Evolutionary conservation across 2,888 invertebrate species (phyloP).

Genomic region (Bombylius major): DNA sequence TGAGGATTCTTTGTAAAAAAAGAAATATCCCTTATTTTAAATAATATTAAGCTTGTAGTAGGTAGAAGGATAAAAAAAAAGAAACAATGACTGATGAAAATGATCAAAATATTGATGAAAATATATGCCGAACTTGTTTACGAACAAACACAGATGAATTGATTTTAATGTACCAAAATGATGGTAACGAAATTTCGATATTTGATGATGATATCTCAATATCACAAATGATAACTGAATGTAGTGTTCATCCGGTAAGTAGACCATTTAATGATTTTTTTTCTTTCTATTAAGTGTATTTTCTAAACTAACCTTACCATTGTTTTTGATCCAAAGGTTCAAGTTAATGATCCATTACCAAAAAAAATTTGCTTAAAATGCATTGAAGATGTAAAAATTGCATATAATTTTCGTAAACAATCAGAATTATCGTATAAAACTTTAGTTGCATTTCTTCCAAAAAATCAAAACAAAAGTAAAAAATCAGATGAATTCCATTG

Average conservation of each 20-base stretch:
- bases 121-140: conserved; percentile 32
- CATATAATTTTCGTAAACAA: conserved; percentile 30
- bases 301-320: neutral
- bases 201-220: conserved; percentile 21
- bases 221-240: conserved; percentile 28
- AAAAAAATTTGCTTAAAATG: conserved; percentile 30
- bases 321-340: neutral
- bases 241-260: conserved; percentile 24
- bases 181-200: conserved; percentile 19
- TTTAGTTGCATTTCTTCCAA: conserved; percentile 12
- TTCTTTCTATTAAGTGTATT: no score
- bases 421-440: conserved; percentile 30
- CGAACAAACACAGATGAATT: conserved; percentile 21
- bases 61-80: no score
- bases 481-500: no score
- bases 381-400: conserved; percentile 23
- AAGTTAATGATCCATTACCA: conserved; percentile 36
- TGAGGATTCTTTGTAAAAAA: no score
- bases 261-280: neutral
- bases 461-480: no score
- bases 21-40: no score
- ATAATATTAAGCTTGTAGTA: no score
- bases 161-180: conserved; percentile 7
- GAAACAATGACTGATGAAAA: conserved; percentile 14
- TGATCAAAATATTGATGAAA: conserved; percentile 10